A percentile compares a stretch with the other conserved stretches of the same genome.
phyloP scores from a whole-genome alignment of 2,888 invertebrate species.

The Diplolepis rosae region DNA sequence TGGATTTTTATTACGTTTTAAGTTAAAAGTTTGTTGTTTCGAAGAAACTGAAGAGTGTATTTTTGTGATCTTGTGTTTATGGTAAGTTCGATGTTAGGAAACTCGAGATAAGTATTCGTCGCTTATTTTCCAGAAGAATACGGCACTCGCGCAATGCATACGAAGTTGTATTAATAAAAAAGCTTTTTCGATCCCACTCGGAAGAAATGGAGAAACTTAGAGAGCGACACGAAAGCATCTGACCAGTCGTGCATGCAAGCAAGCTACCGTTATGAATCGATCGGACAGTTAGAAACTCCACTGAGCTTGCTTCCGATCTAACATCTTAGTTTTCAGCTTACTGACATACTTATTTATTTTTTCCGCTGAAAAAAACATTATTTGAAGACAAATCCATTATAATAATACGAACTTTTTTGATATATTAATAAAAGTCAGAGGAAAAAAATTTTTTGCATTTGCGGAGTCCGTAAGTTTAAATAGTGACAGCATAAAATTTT shows the following conservation, averaged over 20 bases:
- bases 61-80: conserved; percentile 16
- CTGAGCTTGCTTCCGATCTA: conserved; percentile 4
- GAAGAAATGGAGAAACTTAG: conserved; percentile 35
- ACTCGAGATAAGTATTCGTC: conserved; percentile 27
- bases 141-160: conserved; percentile 12
- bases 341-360: conserved; percentile 6
- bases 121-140: conserved; percentile 31
- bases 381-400: too few relatives aligned
- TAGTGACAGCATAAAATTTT: too few relatives aligned
- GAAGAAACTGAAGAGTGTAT: neutral
- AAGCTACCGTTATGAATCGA: conserved; percentile 32
- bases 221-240: conserved; percentile 28
- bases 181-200: conserved; percentile 24
- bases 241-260: conserved; percentile 35
- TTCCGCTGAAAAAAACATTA: too few relatives aligned
- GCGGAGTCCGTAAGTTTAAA: too few relatives aligned
- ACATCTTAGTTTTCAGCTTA: conserved; percentile 3
- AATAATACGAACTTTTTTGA: too few relatives aligned
- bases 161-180: conserved; percentile 36
- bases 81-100: conserved; percentile 19
- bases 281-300: conserved; percentile 34
- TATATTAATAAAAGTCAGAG: too few relatives aligned
- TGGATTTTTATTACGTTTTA: neutral
- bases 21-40: conserved; percentile 22
- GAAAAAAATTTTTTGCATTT: too few relatives aligned